A percentile compares a stretch with the other conserved stretches of the same genome.
These are phyloP conservation scores for Notarius quadriscutis DNA, from an alignment of 2,113 vertebrate genomes.

Conservation along the genomic window DNA sequence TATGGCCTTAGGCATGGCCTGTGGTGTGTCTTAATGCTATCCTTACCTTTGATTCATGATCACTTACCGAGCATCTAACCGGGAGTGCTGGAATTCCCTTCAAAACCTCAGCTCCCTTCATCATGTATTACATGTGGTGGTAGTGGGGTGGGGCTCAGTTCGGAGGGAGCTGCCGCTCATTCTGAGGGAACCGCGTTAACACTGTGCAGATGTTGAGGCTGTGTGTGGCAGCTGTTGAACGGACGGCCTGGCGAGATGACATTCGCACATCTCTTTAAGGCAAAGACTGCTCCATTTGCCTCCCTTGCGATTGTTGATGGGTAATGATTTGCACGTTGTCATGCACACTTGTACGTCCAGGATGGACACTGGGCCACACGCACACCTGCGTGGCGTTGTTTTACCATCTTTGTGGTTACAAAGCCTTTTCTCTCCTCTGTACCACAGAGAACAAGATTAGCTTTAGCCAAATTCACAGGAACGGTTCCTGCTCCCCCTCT, in stretches of 20 bases:
- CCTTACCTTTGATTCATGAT: slow-evolving; percentile 37
- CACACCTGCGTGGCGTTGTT: slow-evolving; percentile 10
- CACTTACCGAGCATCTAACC: slow-evolving; percentile 24
- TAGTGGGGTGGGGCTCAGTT: slow-evolving; percentile 14
- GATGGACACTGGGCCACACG: neutral
- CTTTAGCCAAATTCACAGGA: neutral
- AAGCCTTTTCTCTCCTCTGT: neutral
- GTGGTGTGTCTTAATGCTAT: slow-evolving; percentile 34
- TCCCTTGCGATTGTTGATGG: slow-evolving; percentile 35
- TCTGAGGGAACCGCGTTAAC: slow-evolving; percentile 32
- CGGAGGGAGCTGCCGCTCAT: slow-evolving; percentile 25
- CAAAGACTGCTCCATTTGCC: slow-evolving; percentile 43
- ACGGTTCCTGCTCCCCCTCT: neutral
- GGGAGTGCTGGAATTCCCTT: slow-evolving; percentile 45
- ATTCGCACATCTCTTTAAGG: slow-evolving; percentile 32
- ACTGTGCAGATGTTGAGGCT: slow-evolving; percentile 47
- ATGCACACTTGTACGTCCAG: slow-evolving; percentile 2
- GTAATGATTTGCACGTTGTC: slow-evolving; percentile 43
- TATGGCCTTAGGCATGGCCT: slow-evolving; percentile 28
- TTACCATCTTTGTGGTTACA: slow-evolving; percentile 1
- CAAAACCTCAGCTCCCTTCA: slow-evolving; percentile 30
- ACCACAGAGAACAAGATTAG: neutral
- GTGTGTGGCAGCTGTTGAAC: slow-evolving; percentile 43
- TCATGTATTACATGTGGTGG: slow-evolving; percentile 34
- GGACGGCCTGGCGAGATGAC: slow-evolving; percentile 13